Conservation (phyloP, 2,797 vertebrate genomes). For the Neostethus bicornis region DNA sequence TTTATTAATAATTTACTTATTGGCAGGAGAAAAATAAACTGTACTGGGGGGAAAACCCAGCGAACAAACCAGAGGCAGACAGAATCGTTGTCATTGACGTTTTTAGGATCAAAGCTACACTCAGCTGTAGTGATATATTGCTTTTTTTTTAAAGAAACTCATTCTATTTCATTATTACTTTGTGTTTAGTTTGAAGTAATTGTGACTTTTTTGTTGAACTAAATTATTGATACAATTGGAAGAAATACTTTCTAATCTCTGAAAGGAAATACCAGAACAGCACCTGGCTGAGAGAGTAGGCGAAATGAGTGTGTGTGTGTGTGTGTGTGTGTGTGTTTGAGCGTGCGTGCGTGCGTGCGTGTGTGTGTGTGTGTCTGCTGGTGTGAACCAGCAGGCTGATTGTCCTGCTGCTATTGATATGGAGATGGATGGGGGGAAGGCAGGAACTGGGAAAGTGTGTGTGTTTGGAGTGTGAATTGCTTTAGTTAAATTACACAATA, state of each 20-base stretch:
- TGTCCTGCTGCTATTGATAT: constrained; percentile 66
- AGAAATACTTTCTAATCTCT: not conserved
- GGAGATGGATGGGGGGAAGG: constrained; percentile 54
- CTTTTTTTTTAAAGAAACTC: not conserved
- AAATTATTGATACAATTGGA: not conserved
- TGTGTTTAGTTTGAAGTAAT: not conserved
- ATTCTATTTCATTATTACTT: not conserved
- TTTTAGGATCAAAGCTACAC: not conserved
- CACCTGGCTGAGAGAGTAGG: not conserved
- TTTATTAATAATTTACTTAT: no score
- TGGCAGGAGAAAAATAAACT: no score
- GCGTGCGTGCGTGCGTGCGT: constrained; percentile 13
- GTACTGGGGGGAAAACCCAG: not conserved
- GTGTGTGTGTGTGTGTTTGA: constrained; percentile 11
- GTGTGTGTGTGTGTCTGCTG: not conserved
- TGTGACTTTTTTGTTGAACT: not conserved
- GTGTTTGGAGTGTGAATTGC: constrained; percentile 10
- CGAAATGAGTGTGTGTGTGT: not conserved
- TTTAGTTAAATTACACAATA: constrained; percentile 13
- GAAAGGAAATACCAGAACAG: constrained; percentile 12
- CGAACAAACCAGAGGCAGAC: not conserved
- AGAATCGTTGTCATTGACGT: constrained; percentile 1
- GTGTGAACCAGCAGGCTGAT: constrained; percentile 53
- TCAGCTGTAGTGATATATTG: not conserved
- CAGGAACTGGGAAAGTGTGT: constrained; percentile 31